These are phyloP conservation scores for Euthynnus affinis DNA, from an alignment of 2,797 vertebrate species.

Conservation along the genomic window DNA sequence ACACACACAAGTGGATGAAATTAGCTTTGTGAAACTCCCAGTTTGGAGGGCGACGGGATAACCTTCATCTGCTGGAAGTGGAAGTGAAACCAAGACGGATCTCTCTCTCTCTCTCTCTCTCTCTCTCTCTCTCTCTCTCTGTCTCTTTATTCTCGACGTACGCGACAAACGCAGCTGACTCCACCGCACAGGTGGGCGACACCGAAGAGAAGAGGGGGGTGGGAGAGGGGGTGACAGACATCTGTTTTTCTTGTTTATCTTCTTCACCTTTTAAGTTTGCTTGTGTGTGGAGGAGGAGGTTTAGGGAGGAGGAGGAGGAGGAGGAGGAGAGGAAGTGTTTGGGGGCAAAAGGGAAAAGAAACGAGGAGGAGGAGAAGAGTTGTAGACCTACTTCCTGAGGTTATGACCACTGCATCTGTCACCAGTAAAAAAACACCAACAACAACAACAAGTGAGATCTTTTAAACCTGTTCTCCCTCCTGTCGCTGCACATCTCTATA, in stretches of 20 bases:
- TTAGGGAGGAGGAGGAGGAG: background rate
- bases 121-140: too few species aligned
- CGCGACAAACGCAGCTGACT: conserved; percentile 4
- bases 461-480: background rate
- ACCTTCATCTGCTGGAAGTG: too few species aligned
- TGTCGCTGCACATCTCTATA: conserved; percentile 40
- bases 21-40: too few species aligned
- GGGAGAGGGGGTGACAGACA: too few species aligned
- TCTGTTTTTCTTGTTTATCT: conserved; percentile 60
- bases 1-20: background rate
- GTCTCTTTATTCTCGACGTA: too few species aligned
- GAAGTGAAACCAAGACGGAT: background rate
- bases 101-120: too few species aligned
- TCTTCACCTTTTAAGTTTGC: conserved; percentile 32
- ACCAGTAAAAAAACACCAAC: conserved; percentile 27
- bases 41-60: too few species aligned
- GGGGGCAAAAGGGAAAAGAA: conserved; percentile 21
- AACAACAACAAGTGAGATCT: background rate
- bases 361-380: conserved; percentile 3
- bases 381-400: conserved; percentile 33
- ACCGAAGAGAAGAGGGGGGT: too few species aligned
- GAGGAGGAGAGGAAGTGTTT: conserved; percentile 11
- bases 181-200: conserved; percentile 51
- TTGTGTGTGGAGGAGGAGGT: background rate
- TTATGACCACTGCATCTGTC: conserved; percentile 56